These are phyloP conservation scores for Microtus pennsylvanicus DNA, from an alignment of 2,113 vertebrate genomes.

Conservation along the genomic window DNA sequence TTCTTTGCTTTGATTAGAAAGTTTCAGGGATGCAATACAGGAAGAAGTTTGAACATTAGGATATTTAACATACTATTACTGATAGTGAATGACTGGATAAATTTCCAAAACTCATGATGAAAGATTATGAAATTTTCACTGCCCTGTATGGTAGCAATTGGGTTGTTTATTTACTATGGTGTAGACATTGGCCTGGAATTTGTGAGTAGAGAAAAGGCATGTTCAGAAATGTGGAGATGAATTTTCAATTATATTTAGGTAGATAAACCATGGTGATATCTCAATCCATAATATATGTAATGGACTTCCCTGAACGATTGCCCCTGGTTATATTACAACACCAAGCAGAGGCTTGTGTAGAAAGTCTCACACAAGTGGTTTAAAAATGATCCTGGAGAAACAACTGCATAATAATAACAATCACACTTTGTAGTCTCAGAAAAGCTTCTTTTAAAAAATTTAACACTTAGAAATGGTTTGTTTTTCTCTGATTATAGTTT, in stretches of 20 bases:
- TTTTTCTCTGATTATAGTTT: background rate
- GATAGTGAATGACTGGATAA: background rate
- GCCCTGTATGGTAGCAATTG: background rate
- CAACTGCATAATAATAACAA: background rate
- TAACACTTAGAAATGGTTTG: background rate
- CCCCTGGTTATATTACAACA: background rate
- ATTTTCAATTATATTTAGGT: background rate
- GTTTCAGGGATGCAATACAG: background rate
- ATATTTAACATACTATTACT: background rate
- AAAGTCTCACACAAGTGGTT: background rate
- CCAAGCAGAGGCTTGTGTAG: background rate
- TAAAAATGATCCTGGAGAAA: background rate
- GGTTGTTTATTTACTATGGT: background rate
- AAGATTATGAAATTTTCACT: background rate
- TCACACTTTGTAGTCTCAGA: background rate
- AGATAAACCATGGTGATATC: background rate
- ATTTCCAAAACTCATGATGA: background rate
- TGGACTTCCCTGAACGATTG: background rate
- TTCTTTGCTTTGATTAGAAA: constrained; percentile 27
- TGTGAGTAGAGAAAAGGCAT: background rate
- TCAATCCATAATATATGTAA: background rate
- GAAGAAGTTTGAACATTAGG: background rate
- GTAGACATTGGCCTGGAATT: background rate
- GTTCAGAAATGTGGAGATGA: background rate
- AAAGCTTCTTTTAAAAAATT: background rate